Evolutionary conservation across 2,797 vertebrate genomes (phyloP).

Genomic region (Ceyx erithaca): DNA sequence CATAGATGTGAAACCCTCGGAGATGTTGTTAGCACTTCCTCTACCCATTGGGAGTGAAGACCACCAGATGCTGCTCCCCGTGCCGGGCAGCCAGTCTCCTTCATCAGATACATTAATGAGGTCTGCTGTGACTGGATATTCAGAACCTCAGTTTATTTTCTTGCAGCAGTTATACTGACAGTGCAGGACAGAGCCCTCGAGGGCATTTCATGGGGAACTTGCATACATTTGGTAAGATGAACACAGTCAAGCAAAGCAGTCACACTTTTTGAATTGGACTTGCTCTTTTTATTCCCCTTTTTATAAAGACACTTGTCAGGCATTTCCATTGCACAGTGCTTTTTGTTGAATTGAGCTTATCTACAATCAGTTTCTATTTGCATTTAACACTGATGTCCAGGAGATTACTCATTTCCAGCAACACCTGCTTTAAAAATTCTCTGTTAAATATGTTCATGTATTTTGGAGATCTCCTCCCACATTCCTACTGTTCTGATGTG

Average conservation of each 20-base stretch:
- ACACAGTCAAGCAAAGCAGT: constrained; percentile 12
- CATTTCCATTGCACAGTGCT: constrained; percentile 40
- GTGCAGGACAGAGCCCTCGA: constrained; percentile 10
- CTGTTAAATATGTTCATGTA: background rate
- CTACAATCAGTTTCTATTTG: background rate
- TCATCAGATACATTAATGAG: constrained; percentile 78
- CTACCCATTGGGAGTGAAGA: constrained; percentile 82
- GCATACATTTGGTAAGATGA: constrained; percentile 45
- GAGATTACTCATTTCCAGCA: background rate
- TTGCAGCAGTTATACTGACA: constrained; percentile 84
- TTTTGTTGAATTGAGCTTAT: constrained; percentile 34
- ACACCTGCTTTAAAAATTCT: constrained; percentile 64
- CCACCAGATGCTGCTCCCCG: constrained; percentile 80
- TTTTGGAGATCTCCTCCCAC: background rate
- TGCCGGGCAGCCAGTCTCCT: constrained; percentile 77
- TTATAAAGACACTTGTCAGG: constrained; percentile 45
- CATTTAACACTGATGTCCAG: constrained; percentile 12
- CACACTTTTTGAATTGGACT: background rate
- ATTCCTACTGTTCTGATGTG: background rate
- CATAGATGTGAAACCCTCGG: constrained; percentile 81
- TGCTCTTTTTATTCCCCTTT: constrained; percentile 13
- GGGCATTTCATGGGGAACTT: background rate
- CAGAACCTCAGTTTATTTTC: constrained; percentile 89
- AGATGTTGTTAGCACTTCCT: constrained; percentile 79
- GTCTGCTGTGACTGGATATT: constrained; percentile 80